phyloP scores from a whole-genome alignment of 92 coral and sea anemone species.

The Ricordea florida region DNA sequence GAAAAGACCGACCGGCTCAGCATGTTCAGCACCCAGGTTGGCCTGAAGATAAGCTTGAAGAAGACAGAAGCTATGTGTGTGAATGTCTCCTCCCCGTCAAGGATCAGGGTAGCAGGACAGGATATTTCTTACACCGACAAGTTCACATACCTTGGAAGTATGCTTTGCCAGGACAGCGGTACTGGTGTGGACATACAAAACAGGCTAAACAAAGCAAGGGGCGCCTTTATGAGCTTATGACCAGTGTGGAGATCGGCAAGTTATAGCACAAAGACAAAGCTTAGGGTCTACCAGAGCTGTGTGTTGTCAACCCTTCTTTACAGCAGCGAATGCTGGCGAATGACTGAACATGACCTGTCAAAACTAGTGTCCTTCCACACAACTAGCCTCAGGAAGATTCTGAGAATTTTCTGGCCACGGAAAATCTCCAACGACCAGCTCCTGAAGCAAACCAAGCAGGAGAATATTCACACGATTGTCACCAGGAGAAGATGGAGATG shows the following conservation, averaged over 20 bases:
- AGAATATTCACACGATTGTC: constrained; percentile 22
- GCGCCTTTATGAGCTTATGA: constrained; percentile 2
- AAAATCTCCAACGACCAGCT: constrained; percentile 8
- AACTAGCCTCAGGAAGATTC: constrained; percentile 15
- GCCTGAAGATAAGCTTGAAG: constrained; percentile 29
- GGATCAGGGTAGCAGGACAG: constrained; percentile 12
- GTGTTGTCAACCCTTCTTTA: constrained; percentile 28
- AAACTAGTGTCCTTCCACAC: constrained; percentile 28
- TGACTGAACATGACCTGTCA: constrained; percentile 3
- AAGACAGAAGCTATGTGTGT: constrained; percentile 20
- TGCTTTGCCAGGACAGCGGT: constrained; percentile 28
- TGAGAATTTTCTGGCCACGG: constrained; percentile 36
- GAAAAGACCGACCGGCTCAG: constrained; percentile 24
- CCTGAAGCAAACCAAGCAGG: constrained; percentile 1
- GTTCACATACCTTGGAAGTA: constrained; percentile 43
- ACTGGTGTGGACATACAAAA: constrained; percentile 18
- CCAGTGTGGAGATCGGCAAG: constrained; percentile 20
- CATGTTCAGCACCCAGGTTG: constrained; percentile 9
- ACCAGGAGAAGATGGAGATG: constrained; percentile 38
- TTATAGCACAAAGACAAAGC: constrained; percentile 4
- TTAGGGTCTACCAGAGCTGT: constrained; percentile 31
- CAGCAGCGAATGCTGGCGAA: constrained; percentile 17
- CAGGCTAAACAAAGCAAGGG: constrained; percentile 18
- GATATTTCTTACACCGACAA: constrained; percentile 11
- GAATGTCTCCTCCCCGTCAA: constrained; percentile 18